Base-by-base conservation (phyloP, 2,113 vertebrate genomes). In the Thryonomys swinderianus region DNA sequence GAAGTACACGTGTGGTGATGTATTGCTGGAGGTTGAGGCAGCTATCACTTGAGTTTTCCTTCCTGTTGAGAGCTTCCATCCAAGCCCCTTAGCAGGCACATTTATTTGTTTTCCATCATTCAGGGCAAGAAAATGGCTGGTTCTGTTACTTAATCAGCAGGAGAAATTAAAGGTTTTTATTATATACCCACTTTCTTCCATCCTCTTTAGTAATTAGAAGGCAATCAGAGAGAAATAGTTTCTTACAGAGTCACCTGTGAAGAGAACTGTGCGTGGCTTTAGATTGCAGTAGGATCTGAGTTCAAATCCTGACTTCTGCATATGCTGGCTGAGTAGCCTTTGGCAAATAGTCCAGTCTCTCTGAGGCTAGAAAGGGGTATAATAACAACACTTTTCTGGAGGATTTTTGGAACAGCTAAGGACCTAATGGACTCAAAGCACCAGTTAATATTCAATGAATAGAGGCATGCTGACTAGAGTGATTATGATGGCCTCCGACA, bases 21-120 rank as follows among this genome's bases (percentile, higher is more conserved):
- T 74, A 37, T 82, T 87, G 42, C 90, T 55, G 9, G 32, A 0
- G 0, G 48, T 93, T 95, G 80, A 94, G 84, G 82, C 88, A 94
- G 79, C 84, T 67, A 80, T 95, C 91, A 87, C 95, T 96, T 94
- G 92, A 95, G 85, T 88, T 94, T 97, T 97, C 88, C 73, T 83
- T 94, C 78, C 71, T 88, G 76, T 61, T 93, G 96, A 87, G 93
- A 85, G 92, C 62, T 85, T 2, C 37, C 42, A 57, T 93, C 95
- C 40, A 80, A 86, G 51, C 51, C 87, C 57, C 74, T 79, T 92
- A 97, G 89, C 42, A 85, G 88, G 84, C 96, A 88, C 30, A 93
- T 92, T 91, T 85, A 93, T 92, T 91, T 84, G 76, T 64, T 62
- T 85, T 95, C 66, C 80, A 48, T 91, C 94, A 95, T 95, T 80